Conservation (phyloP, 2,797 vertebrate genomes). For the Coendou prehensilis region DNA sequence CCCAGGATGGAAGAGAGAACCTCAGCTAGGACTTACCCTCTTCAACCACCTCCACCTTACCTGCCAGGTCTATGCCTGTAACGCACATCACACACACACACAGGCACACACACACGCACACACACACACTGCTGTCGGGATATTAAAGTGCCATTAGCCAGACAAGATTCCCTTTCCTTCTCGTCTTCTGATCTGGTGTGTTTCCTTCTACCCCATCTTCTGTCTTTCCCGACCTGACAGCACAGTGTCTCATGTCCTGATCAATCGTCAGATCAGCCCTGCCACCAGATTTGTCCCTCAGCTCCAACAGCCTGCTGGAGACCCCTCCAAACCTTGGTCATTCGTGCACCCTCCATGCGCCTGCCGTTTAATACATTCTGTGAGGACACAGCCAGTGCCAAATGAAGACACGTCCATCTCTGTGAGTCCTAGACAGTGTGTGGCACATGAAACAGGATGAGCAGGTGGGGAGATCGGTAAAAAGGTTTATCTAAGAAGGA, state of each 20-base stretch:
- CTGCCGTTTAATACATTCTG: background rate
- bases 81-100: background rate
- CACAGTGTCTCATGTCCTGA: background rate
- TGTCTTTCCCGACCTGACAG: slow-evolving; percentile 21
- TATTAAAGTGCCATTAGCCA: background rate
- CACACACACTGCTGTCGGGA: background rate
- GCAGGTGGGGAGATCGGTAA: too few relatives aligned
- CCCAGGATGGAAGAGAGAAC: background rate
- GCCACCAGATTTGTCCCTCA: background rate
- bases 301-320: background rate
- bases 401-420: background rate
- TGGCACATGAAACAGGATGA: too few relatives aligned
- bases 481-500: background rate
- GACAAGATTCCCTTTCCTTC: background rate
- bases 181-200: background rate
- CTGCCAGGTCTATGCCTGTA: background rate
- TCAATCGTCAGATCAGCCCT: background rate
- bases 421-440: background rate
- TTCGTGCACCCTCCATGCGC: rapidly evolving
- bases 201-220: background rate
- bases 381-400: background rate
- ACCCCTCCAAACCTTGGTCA: background rate
- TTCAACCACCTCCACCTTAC: background rate
- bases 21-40: background rate
- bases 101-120: background rate